Percentiles rank a stretch among this genome's conserved stretches.
Evolutionary conservation across 2,113 vertebrate species (phyloP).

Genomic region (Phasianus colchicus): DNA sequence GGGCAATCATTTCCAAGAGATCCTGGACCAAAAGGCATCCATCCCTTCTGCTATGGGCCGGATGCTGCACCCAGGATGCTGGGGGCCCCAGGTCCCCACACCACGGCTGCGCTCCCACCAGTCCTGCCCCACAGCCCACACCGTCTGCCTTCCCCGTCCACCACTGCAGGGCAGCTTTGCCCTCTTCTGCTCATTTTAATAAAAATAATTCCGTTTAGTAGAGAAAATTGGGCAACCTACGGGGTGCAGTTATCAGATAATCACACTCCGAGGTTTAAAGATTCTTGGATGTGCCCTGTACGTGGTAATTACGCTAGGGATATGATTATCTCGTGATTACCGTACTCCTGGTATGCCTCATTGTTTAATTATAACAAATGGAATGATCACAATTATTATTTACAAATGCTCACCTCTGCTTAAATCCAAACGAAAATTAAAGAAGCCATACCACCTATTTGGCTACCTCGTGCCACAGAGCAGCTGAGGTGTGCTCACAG

Average conservation of each 20-base stretch:
- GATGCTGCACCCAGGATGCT: neutral
- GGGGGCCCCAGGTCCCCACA: neutral
- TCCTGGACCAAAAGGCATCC: fast-evolving
- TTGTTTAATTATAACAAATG: constrained; percentile 79
- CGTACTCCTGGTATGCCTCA: constrained; percentile 65
- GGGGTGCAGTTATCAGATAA: constrained; percentile 65
- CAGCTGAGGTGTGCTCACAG: neutral
- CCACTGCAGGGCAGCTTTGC: neutral
- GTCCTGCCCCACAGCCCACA: neutral
- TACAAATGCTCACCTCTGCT: constrained; percentile 65
- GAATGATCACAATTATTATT: constrained; percentile 75
- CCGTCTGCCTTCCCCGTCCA: neutral
- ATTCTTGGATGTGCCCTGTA: constrained; percentile 70
- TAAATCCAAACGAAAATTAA: constrained; percentile 41
- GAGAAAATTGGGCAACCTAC: constrained; percentile 69
- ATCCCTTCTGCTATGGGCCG: neutral
- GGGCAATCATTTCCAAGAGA: neutral
- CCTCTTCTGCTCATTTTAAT: constrained; percentile 21
- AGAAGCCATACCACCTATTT: constrained; percentile 7
- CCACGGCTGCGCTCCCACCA: neutral
- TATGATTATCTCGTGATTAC: constrained; percentile 77
- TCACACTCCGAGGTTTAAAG: constrained; percentile 61
- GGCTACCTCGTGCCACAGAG: neutral
- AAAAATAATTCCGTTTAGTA: constrained; percentile 57
- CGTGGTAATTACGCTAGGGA: constrained; percentile 67